Evolutionary conservation across 2,113 vertebrate species (phyloP), one percentile per base, ranked within the genome.

Genomic region (Cheirogaleus medius): DNA sequence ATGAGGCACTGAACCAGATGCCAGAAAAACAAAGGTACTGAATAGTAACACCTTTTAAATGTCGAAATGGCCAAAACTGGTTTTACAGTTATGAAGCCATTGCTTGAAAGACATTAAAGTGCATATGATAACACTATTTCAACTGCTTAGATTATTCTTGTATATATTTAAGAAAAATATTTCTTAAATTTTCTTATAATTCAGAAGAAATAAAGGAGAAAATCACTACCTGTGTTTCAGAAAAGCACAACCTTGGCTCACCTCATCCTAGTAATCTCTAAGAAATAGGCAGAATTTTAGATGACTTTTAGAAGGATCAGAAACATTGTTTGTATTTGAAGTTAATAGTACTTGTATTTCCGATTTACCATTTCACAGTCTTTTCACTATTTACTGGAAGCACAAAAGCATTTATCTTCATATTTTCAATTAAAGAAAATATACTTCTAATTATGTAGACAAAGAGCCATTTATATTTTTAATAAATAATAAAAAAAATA

Each of bases 321-420:
- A 80, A 94, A 42, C 44, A 80, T 42, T 21, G 27, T 82, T 87
- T 93, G 64, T 78, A 93, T 66, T 96, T 90, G 49, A 92, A 60
- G 66, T 94, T 96, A 92, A 47, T 74, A 83, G 54, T 54, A 92
- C 52, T 92, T 96, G 27, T 64, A 92, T 58, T 96, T 94, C 49
- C 15, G 3, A 87, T 60, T 71, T 44, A 80, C n/a, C n/a, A 93
- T 95, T 85, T 91, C 63, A 73, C 1, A 88, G 77, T 82, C 68
- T n/a, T 84, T 71, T 90, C 10, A 95, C 52, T 85, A 95, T 94
- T 87, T 54, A 54, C 17, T 54, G 52, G 52, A 54, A 54, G 52
- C 52, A 54, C 52, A 54, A 54, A 18, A 1, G 52, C 52, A 54
- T 54, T 20, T 93, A 91, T 34, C 39, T 81, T 84, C 9, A 29